Evolutionary conservation across 2,888 invertebrate genomes (phyloP).

Genomic region (Idaea aversata): DNA sequence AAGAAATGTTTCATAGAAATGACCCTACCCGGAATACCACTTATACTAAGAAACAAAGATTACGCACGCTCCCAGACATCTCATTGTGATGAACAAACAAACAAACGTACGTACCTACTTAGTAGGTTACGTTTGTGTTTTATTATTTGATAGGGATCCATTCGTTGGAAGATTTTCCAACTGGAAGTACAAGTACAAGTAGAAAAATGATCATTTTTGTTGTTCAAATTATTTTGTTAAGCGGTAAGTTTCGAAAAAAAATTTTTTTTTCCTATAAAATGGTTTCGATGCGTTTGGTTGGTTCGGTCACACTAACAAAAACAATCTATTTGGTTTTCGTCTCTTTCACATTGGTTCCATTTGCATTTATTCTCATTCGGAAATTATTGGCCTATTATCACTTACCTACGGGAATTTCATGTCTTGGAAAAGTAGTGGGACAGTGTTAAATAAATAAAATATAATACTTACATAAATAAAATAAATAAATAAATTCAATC

Average conservation of each 20-base stretch:
- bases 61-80: background rate
- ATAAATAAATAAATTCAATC: too few species aligned
- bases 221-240: conserved; percentile 6
- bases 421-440: too few species aligned
- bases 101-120: background rate
- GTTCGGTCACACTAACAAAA: too few species aligned
- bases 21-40: background rate
- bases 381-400: too few species aligned
- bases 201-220: background rate
- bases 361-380: too few species aligned
- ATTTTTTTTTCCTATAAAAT: too few species aligned
- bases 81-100: background rate
- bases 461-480: too few species aligned
- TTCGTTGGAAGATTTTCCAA: background rate
- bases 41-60: background rate
- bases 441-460: too few species aligned
- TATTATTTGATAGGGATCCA: background rate
- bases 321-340: too few species aligned
- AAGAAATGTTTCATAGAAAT: background rate
- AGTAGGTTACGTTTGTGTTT: background rate
- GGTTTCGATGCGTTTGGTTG: too few species aligned
- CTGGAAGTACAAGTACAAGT: background rate
- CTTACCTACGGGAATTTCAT: too few species aligned
- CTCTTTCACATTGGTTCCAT: too few species aligned
- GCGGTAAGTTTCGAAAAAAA: background rate